Percentiles rank a stretch among this genome's conserved stretches.
phyloP scores from a whole-genome alignment of 2,888 invertebrate genomes.

The Sarcophaga carnaria region DNA sequence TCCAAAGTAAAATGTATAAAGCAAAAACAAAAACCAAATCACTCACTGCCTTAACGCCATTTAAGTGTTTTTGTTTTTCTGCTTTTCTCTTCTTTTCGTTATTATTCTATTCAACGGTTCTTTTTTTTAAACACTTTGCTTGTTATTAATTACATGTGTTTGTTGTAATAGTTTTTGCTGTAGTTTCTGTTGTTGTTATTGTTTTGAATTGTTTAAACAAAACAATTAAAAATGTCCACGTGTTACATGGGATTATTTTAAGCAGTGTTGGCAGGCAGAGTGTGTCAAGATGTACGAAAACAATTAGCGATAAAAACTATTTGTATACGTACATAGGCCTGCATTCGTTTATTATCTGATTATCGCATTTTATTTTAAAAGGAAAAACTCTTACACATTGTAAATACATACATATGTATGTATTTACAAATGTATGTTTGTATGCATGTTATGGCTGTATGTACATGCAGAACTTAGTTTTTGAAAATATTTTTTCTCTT shows the following conservation, averaged over 20 bases:
- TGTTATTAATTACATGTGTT: conserved; percentile 51
- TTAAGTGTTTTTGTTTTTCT: conserved; percentile 30
- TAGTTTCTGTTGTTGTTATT: background rate
- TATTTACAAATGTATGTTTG: no score
- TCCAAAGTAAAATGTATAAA: conserved; percentile 1
- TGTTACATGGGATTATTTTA: conserved; percentile 17
- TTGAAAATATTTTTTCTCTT: no score
- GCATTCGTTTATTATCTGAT: no score
- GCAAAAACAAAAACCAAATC: conserved; percentile 6
- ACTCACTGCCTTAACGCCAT: conserved; percentile 39
- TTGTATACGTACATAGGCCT: no score
- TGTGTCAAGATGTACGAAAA: background rate
- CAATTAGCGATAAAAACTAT: background rate
- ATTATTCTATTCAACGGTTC: conserved; percentile 40
- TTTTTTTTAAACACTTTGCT: conserved; percentile 40
- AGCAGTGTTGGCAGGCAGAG: background rate
- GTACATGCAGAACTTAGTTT: no score
- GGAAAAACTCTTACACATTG: no score
- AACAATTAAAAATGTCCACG: conserved; percentile 41
- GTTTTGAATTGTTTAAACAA: background rate
- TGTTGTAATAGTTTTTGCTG: background rate
- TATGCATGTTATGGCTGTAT: no score
- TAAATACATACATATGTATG: no score
- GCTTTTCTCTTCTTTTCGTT: conserved; percentile 11
- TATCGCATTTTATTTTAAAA: no score